Evolutionary conservation across 2,888 invertebrate species (phyloP).

Genomic region (Platypus cylindrus): DNA sequence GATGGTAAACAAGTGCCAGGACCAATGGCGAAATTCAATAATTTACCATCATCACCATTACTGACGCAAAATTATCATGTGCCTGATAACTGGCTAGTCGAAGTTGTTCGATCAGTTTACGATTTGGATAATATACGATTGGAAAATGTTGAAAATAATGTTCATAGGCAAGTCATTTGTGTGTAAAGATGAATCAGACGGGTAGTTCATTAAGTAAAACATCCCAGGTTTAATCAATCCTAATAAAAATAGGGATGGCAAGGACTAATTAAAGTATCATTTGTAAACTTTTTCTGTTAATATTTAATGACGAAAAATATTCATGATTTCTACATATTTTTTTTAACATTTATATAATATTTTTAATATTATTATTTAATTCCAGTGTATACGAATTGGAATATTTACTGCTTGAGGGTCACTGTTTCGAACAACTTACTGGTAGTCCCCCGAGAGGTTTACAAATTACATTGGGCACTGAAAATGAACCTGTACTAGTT

Average conservation of each 20-base stretch:
- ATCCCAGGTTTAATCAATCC: too few species aligned
- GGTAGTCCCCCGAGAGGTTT: conserved; percentile 93
- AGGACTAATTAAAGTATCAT: too few species aligned
- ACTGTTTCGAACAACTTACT: conserved; percentile 84
- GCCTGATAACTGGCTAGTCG: conserved; percentile 93
- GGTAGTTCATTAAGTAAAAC: too few species aligned
- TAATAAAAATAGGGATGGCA: too few species aligned
- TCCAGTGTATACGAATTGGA: conserved; percentile 91
- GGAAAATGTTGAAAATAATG: conserved; percentile 79
- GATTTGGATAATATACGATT: conserved; percentile 96
- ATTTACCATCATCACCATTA: conserved; percentile 82
- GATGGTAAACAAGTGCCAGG: conserved; percentile 59
- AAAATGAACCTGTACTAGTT: conserved; percentile 60
- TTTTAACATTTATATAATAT: too few species aligned
- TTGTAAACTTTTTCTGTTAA: too few species aligned
- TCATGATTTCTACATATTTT: too few species aligned
- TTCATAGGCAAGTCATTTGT: conserved; percentile 58
- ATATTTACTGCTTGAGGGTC: conserved; percentile 86
- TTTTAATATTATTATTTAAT: conserved; percentile 10
- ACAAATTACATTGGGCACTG: conserved; percentile 88
- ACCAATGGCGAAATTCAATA: conserved; percentile 73
- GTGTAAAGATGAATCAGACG: too few species aligned
- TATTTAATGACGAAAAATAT: too few species aligned
- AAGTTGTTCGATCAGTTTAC: conserved; percentile 82
- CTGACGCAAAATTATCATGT: conserved; percentile 82